Conservation (phyloP, 2,888 invertebrate species). For the Teleogryllus oceanicus region DNA sequence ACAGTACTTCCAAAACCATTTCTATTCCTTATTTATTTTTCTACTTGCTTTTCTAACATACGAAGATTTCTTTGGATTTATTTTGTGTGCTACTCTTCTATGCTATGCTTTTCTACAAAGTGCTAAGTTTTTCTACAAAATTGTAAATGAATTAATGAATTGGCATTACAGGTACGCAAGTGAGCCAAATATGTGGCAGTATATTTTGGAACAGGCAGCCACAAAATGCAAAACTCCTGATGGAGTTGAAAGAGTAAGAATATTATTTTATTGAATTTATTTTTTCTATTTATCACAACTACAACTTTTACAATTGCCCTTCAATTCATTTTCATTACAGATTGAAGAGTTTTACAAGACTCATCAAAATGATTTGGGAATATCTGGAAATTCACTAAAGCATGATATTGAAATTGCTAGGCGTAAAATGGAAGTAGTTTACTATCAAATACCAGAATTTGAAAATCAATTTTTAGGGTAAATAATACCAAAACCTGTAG, state of each 20-base stretch:
- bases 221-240: neutral
- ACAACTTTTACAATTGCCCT: too few relatives aligned
- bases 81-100: too few relatives aligned
- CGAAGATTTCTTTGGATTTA: too few relatives aligned
- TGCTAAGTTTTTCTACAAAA: too few relatives aligned
- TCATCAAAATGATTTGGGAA: slow-evolving; percentile 6
- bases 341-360: neutral
- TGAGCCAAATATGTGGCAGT: neutral
- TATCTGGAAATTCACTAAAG: neutral
- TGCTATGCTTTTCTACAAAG: too few relatives aligned
- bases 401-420: slow-evolving; percentile 1
- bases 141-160: too few relatives aligned
- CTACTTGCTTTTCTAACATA: too few relatives aligned
- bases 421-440: neutral
- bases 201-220: neutral
- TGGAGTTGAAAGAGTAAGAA: neutral
- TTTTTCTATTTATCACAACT: too few relatives aligned
- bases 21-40: too few relatives aligned
- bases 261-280: neutral
- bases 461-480: neutral
- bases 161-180: neutral
- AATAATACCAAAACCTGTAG: too few relatives aligned
- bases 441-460: slow-evolving; percentile 1
- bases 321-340: neutral
- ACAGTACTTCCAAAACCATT: too few relatives aligned